These are phyloP conservation scores for Troglohyphantes excavatus DNA, from an alignment of 2,888 invertebrate species.

Conservation along the genomic window DNA sequence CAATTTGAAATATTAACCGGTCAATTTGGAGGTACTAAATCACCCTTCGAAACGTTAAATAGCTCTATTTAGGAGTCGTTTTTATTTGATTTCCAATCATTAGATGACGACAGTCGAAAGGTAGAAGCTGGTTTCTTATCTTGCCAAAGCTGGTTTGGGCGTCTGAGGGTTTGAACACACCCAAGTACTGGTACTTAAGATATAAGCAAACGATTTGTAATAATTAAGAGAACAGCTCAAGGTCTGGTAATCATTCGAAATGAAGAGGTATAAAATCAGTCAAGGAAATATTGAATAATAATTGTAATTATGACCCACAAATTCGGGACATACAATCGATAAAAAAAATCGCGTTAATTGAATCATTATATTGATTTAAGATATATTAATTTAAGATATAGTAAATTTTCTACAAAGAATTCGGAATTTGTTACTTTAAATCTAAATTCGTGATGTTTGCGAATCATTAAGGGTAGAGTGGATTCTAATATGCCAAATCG, in stretches of 20 bases:
- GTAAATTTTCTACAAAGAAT: background rate
- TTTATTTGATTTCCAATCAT: constrained; percentile 71
- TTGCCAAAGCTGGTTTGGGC: constrained; percentile 4
- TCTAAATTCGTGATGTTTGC: background rate
- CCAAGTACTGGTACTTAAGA: constrained; percentile 4
- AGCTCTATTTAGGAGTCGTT: constrained; percentile 17
- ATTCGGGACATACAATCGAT: too few species aligned
- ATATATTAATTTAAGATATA: background rate
- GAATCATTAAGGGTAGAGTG: background rate
- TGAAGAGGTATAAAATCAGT: background rate
- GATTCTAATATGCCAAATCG: background rate
- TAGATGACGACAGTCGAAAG: constrained; percentile 6
- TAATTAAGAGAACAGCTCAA: constrained; percentile 27
- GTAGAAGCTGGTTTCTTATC: constrained; percentile 14
- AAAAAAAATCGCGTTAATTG: background rate
- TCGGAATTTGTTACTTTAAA: background rate
- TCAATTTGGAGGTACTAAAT: constrained; percentile 62
- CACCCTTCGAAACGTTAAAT: constrained; percentile 45
- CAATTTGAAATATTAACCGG: constrained; percentile 49
- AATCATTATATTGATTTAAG: constrained; percentile 4
- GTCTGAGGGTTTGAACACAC: constrained; percentile 26
- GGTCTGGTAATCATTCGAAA: constrained; percentile 30
- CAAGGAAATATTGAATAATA: background rate
- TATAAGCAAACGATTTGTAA: constrained; percentile 20
- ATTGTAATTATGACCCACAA: background rate